Conservation (phyloP, 2,113 vertebrate species). For the Hemiscyllium ocellatum region DNA sequence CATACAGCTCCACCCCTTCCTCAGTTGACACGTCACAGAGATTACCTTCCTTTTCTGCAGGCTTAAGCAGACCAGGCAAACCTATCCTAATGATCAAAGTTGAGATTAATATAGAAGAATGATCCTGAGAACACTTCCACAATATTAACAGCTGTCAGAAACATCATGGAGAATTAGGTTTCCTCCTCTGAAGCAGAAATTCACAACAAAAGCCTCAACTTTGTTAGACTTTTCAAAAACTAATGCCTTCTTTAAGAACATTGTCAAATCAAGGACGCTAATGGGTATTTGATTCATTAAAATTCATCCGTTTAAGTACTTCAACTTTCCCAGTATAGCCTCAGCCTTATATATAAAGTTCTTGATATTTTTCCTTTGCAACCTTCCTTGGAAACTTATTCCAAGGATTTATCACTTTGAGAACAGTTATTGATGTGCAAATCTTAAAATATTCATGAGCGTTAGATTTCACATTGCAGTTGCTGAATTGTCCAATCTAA, state of each 20-base stretch:
- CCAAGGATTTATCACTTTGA: neutral
- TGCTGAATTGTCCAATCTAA: neutral
- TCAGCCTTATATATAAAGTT: neutral
- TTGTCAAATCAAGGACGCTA: neutral
- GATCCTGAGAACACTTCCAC: neutral
- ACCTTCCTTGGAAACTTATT: neutral
- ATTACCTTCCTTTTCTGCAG: neutral
- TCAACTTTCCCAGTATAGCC: neutral
- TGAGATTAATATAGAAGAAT: neutral
- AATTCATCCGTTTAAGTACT: neutral
- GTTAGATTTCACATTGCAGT: neutral
- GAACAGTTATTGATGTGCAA: neutral
- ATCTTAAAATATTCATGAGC: neutral
- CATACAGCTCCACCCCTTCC: neutral
- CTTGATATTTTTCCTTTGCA: neutral
- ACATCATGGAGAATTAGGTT: neutral
- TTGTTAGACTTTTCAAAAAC: neutral
- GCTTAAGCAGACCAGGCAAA: neutral
- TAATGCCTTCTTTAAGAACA: neutral
- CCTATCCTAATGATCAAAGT: neutral
- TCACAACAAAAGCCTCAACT: neutral
- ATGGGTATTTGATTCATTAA: neutral
- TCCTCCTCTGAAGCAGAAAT: neutral
- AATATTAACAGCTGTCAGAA: neutral
- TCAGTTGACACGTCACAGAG: neutral